Conservation (phyloP, 2,797 vertebrate species). For the Adelosebastes latens region DNA sequence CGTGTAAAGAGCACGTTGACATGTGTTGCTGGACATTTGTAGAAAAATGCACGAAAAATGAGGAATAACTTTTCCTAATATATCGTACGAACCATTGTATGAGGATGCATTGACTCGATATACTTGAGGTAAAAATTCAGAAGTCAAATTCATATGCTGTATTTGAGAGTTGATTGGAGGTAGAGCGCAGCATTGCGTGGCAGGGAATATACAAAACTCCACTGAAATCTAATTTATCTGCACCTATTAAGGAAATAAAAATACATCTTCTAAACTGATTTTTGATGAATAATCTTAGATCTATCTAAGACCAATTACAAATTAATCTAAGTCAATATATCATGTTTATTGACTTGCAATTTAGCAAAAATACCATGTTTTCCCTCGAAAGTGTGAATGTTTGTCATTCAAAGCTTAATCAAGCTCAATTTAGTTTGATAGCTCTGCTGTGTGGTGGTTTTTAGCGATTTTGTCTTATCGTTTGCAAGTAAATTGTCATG, state of each 20-base stretch:
- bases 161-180: background rate
- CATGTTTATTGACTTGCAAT: background rate
- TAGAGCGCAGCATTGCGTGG: background rate
- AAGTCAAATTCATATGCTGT: background rate
- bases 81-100: no score
- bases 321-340: background rate
- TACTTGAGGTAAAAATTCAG: background rate
- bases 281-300: background rate
- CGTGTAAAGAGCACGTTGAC: no score
- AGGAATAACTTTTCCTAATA: no score
- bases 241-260: background rate
- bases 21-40: no score
- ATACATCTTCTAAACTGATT: background rate
- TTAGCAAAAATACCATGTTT: background rate
- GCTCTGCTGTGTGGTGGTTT: background rate
- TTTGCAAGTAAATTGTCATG: constrained; percentile 15
- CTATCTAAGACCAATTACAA: background rate
- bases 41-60: no score
- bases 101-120: background rate
- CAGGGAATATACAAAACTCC: background rate
- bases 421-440: background rate
- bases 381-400: background rate
- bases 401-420: constrained; percentile 31
- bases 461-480: constrained; percentile 19
- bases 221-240: background rate